Base-by-base conservation (phyloP, 2,797 vertebrate genomes). In the Setipinna tenuifilis region DNA sequence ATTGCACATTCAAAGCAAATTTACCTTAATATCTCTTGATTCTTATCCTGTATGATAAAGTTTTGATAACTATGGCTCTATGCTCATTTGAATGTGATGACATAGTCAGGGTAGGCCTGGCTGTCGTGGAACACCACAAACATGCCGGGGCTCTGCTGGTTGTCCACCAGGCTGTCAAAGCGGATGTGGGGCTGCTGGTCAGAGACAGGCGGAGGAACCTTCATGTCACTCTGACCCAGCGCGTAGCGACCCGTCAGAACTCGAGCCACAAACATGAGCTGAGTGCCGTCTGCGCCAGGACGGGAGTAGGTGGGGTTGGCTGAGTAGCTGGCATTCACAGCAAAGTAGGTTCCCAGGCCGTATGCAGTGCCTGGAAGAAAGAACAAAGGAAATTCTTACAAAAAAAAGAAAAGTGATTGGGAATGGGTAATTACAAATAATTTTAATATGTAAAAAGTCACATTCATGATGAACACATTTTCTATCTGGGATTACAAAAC, bases 281-380 rank as follows among this genome's bases (percentile, higher is more conserved):
- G 93, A 0, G 89, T 87, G 19, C 91, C 91, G 0, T 93, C 88
- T 2, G 12, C n/a, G 1, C 87, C 87, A 10, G 91, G 92, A 58
- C 0, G 88, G 0, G 94, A 90, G 84, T 90, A 95, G 0, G 0
- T 87, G 0, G 65, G 17, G 0, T 62, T 0, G 25, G 91, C 91
- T 0, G 95, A 95, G 88, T 94, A 94, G 17, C 0, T 89, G 82
- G 94, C 92, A 0, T 92, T 1, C 1, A 89, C 82, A 0, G 94
- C 94, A 82, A 96, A 95, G 86, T 95, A 95, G 7, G 91, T 94
- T 50, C 94, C 93, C 0, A 57, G 14, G 83, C 95, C 95, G 16
- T 3, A 93, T 0, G 0, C 0, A 1, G 91, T 93, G 1, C 86
- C 95, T 96, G 71, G 6, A 54, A 54, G 50, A 54, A 78, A n/a